Evolutionary conservation across 2,113 vertebrate genomes (phyloP).

Genomic region (Potamarius usumacintae): DNA sequence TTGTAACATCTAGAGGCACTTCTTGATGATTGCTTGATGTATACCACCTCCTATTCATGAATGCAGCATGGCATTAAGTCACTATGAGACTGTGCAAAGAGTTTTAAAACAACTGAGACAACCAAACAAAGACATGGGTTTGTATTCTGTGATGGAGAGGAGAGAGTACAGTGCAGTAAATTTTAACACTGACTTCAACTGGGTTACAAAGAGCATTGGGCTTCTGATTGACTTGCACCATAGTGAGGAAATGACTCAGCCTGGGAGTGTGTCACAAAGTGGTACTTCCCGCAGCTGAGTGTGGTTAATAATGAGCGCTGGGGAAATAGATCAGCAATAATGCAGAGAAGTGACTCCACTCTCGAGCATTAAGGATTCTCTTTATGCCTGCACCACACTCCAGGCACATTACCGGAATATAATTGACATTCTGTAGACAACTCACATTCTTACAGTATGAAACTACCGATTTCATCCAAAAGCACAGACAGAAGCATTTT

Average conservation of each 20-base stretch:
- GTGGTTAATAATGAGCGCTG: slow-evolving; percentile 40
- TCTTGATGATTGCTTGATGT: slow-evolving; percentile 14
- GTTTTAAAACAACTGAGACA: not conserved
- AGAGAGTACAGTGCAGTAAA: slow-evolving; percentile 3
- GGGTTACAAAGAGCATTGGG: slow-evolving; percentile 36
- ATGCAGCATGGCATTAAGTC: slow-evolving; percentile 50
- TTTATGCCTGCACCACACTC: slow-evolving; percentile 25
- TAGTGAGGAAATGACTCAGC: slow-evolving; percentile 49
- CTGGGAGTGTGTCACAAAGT: slow-evolving; percentile 15
- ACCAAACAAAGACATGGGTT: not conserved
- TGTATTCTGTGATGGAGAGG: not conserved
- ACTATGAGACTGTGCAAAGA: slow-evolving; percentile 4
- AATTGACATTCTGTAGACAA: slow-evolving; percentile 26
- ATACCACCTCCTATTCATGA: slow-evolving; percentile 28
- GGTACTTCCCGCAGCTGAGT: slow-evolving; percentile 33
- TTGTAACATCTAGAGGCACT: slow-evolving; percentile 41
- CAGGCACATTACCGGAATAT: slow-evolving; percentile 17
- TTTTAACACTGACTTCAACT: slow-evolving; percentile 33
- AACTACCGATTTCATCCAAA: not conserved
- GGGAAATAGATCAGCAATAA: slow-evolving; percentile 33
- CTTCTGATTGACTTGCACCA: slow-evolving; percentile 51
- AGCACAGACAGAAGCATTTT: not conserved
- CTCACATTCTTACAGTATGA: not conserved
- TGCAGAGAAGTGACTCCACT: slow-evolving; percentile 32
- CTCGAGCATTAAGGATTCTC: slow-evolving; percentile 17